Conservation (phyloP, 2,113 vertebrate genomes). For the Ramphastos sulfuratus region DNA sequence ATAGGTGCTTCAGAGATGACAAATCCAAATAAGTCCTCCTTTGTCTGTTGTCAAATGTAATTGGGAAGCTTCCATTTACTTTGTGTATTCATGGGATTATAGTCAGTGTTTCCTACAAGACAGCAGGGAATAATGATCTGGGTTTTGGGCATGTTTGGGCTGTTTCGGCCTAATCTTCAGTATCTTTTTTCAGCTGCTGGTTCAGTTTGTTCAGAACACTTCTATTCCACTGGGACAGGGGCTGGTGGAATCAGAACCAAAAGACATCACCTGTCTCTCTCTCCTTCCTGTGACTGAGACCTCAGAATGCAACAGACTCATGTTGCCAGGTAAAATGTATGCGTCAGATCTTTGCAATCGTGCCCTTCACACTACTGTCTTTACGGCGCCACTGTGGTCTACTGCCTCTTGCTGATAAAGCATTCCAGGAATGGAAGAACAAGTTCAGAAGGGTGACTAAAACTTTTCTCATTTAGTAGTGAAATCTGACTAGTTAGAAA, state of each 20-base stretch:
- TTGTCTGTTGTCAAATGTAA: neutral
- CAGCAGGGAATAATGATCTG: neutral
- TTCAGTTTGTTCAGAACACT: conserved; percentile 99
- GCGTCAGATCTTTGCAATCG: neutral
- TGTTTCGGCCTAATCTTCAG: conserved; percentile 41
- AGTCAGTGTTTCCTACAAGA: neutral
- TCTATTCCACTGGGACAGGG: conserved; percentile 93
- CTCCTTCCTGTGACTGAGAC: conserved; percentile 86
- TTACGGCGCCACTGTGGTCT: neutral
- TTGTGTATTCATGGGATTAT: neutral
- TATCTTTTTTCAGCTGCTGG: conserved; percentile 88
- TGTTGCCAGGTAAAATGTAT: conserved; percentile 87
- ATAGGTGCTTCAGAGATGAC: neutral
- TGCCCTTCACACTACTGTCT: neutral
- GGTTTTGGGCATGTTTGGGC: neutral
- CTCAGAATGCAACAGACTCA: conserved; percentile 88
- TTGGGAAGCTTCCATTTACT: neutral
- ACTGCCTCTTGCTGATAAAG: neutral
- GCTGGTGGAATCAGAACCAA: conserved; percentile 88
- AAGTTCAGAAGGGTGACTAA: neutral
- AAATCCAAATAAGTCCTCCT: neutral
- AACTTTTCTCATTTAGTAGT: neutral
- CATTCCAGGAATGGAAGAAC: neutral
- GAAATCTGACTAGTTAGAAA: neutral
- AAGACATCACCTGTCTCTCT: conserved; percentile 87